phyloP scores from a whole-genome alignment of 2,113 vertebrate species.

The Cyphomyrus discorhynchus region DNA sequence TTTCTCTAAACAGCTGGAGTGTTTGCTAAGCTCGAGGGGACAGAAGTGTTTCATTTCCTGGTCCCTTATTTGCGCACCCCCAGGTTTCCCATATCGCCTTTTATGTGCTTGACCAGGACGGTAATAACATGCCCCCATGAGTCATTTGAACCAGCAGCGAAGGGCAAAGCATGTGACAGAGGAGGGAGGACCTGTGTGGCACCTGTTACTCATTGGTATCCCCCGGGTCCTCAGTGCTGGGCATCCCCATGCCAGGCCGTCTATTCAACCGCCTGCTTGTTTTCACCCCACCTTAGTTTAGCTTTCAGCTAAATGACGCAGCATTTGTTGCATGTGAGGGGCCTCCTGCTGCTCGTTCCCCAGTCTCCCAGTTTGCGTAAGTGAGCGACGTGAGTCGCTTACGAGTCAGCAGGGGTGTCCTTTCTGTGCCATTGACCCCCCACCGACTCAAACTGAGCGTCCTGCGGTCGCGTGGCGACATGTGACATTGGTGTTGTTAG shows the following conservation, averaged over 20 bases:
- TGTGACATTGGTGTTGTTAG: neutral
- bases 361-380: neutral
- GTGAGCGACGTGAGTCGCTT: neutral
- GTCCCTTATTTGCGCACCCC: neutral
- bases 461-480: neutral
- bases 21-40: neutral
- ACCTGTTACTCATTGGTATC: neutral
- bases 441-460: neutral
- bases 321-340: neutral
- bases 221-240: neutral
- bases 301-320: neutral
- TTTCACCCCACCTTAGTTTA: neutral
- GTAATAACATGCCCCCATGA: neutral
- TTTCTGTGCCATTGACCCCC: neutral
- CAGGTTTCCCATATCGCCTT: neutral
- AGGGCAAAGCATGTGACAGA: neutral
- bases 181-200: neutral
- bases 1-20: neutral
- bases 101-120: neutral
- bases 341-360: neutral
- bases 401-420: neutral
- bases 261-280: neutral
- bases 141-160: neutral
- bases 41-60: neutral
- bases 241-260: neutral